A percentile compares a stretch with the other conserved stretches of the same genome.
Evolutionary conservation across 2,113 vertebrate genomes (phyloP).

Genomic region (Eretmochelys imbricata): DNA sequence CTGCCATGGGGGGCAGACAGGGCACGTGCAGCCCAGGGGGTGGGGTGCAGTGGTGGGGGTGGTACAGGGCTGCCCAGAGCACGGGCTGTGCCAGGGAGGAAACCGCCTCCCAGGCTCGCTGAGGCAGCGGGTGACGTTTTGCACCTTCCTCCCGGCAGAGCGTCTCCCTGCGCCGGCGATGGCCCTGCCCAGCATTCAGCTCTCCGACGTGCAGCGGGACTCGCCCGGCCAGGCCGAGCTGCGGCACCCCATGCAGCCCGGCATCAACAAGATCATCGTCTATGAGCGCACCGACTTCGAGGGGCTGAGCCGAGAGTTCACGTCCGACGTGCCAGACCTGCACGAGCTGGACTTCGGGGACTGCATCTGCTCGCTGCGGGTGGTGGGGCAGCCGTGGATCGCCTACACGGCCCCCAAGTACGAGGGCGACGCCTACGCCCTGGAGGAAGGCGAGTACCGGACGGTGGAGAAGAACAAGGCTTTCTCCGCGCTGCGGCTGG

Average conservation of each 20-base stretch:
- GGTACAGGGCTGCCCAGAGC: neutral
- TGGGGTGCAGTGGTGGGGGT: too few species aligned
- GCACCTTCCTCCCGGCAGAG: neutral
- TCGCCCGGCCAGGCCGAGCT: neutral
- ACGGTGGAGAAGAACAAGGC: constrained; percentile 46
- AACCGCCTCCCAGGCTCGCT: neutral
- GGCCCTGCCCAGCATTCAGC: neutral
- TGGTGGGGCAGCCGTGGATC: constrained; percentile 75
- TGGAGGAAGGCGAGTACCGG: constrained; percentile 69
- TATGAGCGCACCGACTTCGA: constrained; percentile 54
- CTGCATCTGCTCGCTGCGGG: constrained; percentile 71
- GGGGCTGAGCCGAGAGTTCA: constrained; percentile 74
- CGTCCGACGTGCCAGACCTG: constrained; percentile 58
- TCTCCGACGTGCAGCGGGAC: fast-evolving
- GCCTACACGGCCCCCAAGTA: constrained; percentile 65
- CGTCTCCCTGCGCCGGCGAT: neutral
- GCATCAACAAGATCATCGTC: constrained; percentile 60
- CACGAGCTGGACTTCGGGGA: constrained; percentile 71
- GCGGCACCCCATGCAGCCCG: neutral
- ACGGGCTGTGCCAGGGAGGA: neutral
- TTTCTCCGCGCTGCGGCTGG: constrained; percentile 59
- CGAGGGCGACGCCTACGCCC: neutral
- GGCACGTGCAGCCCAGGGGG: neutral
- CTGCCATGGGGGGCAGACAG: neutral
- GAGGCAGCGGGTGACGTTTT: neutral